Base-by-base conservation (phyloP, 2,113 vertebrate genomes). In the Coregonus clupeaformis region DNA sequence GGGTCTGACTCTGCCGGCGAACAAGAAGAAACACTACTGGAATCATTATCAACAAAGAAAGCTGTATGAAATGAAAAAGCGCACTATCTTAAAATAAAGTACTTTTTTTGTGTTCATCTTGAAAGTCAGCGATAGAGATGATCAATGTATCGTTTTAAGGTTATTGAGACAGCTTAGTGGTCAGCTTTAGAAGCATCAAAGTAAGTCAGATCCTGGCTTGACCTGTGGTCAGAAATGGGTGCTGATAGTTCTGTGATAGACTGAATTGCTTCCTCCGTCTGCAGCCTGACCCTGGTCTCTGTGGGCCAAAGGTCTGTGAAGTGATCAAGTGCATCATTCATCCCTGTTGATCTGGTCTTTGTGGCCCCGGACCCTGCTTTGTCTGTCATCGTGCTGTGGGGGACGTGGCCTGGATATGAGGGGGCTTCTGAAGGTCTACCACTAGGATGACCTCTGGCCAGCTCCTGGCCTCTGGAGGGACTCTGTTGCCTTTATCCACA, bases 291-390 rank as follows among this genome's bases (percentile, higher is more conserved):
- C 85, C 84, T 75, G 84, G 75, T 81, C 80, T 75, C 72, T 72
- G 84, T 89, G 88, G 86, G 86, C 66, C 80, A 84, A 59, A 87
- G 83, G 83, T 86, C 80, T 87, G 78, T 79, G 83, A 76, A 76
- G 84, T 89, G 90, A 89, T 90, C 89, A 83, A 87, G 91, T 87
- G 82, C 75, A 73, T 82, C 42, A 29, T 83, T 86, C 45, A 75
- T 82, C 80, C 77, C 72, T 72, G 83, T 79, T 89, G 90, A 87
- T 87, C 76, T 78, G 75, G 74, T 78, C 76, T 76, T 75, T 79
- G 81, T 79, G 77, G 78, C 83, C 75, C 27, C 1, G 78, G 83
- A 71, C 63, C 77, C 55, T 14, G 47, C 75, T 72, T 14, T 52
- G 12, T 52, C 49, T 14, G 16, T 18, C 67, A 75, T 25, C 22